phyloP scores from a whole-genome alignment of 2,888 invertebrate genomes.

The Phengaris alcon region DNA sequence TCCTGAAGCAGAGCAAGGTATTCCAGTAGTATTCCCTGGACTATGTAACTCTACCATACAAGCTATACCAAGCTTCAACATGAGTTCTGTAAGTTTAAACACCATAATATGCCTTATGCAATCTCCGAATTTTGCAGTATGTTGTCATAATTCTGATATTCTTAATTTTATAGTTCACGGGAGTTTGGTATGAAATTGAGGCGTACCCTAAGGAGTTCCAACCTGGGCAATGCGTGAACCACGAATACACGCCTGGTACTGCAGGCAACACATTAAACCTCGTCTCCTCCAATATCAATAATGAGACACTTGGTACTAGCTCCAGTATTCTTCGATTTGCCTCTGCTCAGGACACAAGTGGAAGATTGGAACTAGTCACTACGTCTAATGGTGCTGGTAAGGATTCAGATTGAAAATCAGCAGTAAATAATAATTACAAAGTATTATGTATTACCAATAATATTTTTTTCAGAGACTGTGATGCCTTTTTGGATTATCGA shows the following conservation, averaged over 20 bases:
- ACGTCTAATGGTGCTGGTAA: slow-evolving; percentile 33
- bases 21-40: slow-evolving; percentile 57
- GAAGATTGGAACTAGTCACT: slow-evolving; percentile 48
- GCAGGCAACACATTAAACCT: slow-evolving; percentile 45
- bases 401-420: neutral
- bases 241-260: slow-evolving; percentile 44
- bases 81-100: slow-evolving; percentile 43
- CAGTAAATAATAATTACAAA: no score
- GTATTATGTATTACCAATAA: no score
- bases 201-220: slow-evolving; percentile 52
- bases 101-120: neutral
- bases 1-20: slow-evolving; percentile 51
- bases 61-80: slow-evolving; percentile 50
- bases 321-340: slow-evolving; percentile 44
- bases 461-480: slow-evolving; percentile 40
- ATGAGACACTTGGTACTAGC: slow-evolving; percentile 44
- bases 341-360: slow-evolving; percentile 46
- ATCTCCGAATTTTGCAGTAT: neutral
- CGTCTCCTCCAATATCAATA: slow-evolving; percentile 47
- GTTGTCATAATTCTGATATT: neutral
- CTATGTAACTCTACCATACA: slow-evolving; percentile 53
- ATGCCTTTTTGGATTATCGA: slow-evolving; percentile 48
- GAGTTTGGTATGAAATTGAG: slow-evolving; percentile 54
- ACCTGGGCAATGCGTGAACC: slow-evolving; percentile 55
- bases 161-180: slow-evolving; percentile 49